Percentiles rank a stretch among this genome's conserved stretches.
Conservation (phyloP, 2,113 vertebrate species). For the Dromiciops gliroides region DNA sequence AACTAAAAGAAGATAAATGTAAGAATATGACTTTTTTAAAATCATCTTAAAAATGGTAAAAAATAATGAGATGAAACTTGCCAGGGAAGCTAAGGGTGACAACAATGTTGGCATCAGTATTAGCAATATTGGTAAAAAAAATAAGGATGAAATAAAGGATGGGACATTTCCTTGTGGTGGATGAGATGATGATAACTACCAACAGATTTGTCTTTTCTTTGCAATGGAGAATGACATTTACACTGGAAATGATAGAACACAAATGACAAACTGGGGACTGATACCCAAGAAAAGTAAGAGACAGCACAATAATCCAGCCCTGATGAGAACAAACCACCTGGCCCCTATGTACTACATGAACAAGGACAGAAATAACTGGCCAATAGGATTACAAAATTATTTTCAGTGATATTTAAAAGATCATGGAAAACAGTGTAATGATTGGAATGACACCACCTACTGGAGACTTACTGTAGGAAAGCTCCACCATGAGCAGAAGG, state of each 20-base stretch:
- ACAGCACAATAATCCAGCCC: background rate
- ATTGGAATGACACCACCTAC: no score
- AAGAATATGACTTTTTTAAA: background rate
- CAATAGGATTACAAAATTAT: background rate
- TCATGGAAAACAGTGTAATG: background rate
- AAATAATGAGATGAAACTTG: background rate
- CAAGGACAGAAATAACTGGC: background rate
- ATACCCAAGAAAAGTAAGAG: background rate
- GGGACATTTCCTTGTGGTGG: background rate
- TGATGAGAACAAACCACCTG: background rate
- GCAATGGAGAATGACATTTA: background rate
- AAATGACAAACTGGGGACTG: background rate
- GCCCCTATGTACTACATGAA: background rate
- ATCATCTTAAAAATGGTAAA: background rate
- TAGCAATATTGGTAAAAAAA: no score
- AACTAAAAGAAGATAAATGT: background rate
- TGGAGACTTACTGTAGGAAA: no score
- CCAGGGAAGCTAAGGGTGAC: background rate
- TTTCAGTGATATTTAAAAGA: background rate
- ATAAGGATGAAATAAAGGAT: background rate
- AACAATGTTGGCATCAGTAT: background rate
- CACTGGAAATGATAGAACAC: background rate
- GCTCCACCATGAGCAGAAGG: no score
- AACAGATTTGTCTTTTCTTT: background rate
- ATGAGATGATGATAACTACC: background rate